Base-by-base conservation (phyloP, 2,113 vertebrate genomes). In the Galbula dea region DNA sequence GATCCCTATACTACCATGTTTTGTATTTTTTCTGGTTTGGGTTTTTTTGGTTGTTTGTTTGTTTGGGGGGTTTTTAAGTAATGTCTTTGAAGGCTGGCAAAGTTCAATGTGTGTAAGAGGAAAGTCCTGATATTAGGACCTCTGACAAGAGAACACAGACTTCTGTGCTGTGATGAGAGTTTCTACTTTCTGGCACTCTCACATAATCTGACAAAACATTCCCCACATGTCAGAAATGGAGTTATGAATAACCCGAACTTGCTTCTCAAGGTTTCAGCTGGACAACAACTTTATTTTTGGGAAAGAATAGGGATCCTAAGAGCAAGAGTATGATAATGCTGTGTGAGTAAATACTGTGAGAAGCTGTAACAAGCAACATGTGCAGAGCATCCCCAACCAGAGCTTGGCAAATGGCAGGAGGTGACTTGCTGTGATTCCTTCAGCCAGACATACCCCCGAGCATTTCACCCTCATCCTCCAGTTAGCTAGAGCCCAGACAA, bases 21-120 rank as follows among this genome's bases (percentile, higher is more conserved):
- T 32, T 22, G 7, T 20, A 34, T 12, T 0, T 0, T 7, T 55
- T 51, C 14, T 48, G n/a, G 10, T 37, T 6, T 1, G 9, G 45
- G 11, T 21, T 1, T 9, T 54, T 45, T 55, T 74, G 48, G 23
- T 26, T 22, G 46, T 9, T 48, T 48, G 45, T 11, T 45, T 45
- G 14, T 45, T 45, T 45, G 45, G 45, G 45, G 45, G n/a, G n/a
- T n/a, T 59, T n/a, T 69, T 30, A 32, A 67, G 22, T 32, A 68
- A 30, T 11, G 1, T 51, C 24, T 73, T 77, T 4, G 3, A 79
- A 69, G 46, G 23, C 10, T 83, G 49, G 32, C 11, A 37, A 79
- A 72, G 48, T 69, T 85, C 27, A 37, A 41, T 51, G 30, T 14
- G 6, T 30, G 5, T 34, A 39, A 63, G 32, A 84, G 27, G 41